Conservation (phyloP, 2,888 invertebrate species). For the Pristionchus maxplancki region DNA sequence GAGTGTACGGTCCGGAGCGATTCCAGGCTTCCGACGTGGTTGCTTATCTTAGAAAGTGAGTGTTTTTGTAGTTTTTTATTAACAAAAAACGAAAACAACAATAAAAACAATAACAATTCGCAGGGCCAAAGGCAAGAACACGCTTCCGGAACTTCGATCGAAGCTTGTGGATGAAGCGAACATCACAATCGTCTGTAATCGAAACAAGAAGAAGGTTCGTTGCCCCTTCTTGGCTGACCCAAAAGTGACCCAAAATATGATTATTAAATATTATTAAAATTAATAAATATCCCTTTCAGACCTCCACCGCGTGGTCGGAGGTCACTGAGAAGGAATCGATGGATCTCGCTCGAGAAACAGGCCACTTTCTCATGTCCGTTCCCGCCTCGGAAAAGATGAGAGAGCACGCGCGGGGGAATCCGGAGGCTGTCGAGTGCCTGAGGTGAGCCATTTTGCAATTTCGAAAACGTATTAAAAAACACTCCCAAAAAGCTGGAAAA, state of each 20-base stretch:
- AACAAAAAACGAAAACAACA: not conserved
- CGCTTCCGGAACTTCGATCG: not conserved
- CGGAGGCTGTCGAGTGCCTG: not conserved
- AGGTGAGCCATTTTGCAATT: not conserved
- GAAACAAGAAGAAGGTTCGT: too few species aligned
- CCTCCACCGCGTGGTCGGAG: not conserved
- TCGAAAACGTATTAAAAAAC: too few species aligned
- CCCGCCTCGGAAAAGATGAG: not conserved
- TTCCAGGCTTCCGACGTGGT: not conserved
- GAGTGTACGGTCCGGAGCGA: not conserved
- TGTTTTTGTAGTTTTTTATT: not conserved
- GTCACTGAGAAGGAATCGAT: not conserved
- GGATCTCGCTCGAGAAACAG: not conserved
- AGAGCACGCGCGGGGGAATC: not conserved
- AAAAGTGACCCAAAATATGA: too few species aligned
- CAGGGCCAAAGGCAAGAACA: not conserved
- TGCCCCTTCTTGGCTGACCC: too few species aligned
- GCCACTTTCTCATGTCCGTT: not conserved
- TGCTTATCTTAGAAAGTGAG: not conserved
- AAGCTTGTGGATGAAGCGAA: not conserved
- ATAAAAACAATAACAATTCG: not conserved
- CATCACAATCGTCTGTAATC: too few species aligned
- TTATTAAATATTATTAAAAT: too few species aligned
- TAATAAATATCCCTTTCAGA: too few species aligned
- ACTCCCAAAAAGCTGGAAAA: too few species aligned